A percentile compares a stretch with the other conserved stretches of the same genome.
Evolutionary conservation across 1,140 invertebrate species (phyloP).

Genomic region (Drosophila mayri): DNA sequence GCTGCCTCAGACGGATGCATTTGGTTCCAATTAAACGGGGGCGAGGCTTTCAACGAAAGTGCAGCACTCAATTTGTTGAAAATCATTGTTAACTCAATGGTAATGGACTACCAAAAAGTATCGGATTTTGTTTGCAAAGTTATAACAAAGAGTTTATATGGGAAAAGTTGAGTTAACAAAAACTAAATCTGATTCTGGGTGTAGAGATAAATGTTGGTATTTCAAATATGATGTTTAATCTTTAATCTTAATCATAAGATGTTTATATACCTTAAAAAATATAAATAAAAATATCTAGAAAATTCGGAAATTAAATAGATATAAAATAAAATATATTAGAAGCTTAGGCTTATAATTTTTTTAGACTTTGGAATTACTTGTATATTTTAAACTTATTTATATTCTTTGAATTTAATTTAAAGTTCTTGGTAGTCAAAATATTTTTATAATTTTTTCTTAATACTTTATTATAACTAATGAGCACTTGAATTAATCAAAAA

Average conservation of each 20-base stretch:
- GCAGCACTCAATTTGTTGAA: neutral
- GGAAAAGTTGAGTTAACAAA: neutral
- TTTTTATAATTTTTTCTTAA: neutral
- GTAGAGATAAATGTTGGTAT: too few species aligned
- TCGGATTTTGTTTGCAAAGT: neutral
- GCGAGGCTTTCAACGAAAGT: slow-evolving; percentile 42
- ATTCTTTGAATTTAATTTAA: neutral
- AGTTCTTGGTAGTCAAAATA: neutral
- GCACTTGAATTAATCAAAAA: neutral
- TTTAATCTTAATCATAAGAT: too few species aligned
- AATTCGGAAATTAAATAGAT: neutral
- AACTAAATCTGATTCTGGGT: neutral
- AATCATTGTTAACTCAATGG: neutral
- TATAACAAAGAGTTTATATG: neutral
- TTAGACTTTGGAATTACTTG: neutral
- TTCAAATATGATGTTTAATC: too few species aligned
- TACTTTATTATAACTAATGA: neutral
- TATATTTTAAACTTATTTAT: neutral
- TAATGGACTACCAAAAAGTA: slow-evolving; percentile 27
- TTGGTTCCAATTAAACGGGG: slow-evolving; percentile 14
- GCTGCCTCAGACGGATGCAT: slow-evolving; percentile 33
- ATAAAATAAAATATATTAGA: too few species aligned
- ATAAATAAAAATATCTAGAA: neutral
- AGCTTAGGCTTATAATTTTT: too few species aligned
- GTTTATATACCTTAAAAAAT: neutral